Evolutionary conservation across 2,888 invertebrate genomes (phyloP), one percentile per base, ranked within the genome.

Genomic region (Labia minor): DNA sequence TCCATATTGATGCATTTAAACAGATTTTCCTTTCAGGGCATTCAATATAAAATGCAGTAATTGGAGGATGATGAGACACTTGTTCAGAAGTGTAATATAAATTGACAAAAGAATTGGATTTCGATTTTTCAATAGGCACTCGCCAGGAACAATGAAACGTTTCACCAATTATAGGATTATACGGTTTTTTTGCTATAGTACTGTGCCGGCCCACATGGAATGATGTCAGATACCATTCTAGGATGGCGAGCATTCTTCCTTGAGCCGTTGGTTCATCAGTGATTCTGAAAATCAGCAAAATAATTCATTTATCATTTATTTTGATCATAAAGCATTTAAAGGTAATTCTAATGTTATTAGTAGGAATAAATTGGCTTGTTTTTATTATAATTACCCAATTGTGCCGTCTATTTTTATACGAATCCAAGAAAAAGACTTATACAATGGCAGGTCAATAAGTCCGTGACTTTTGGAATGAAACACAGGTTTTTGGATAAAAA

Each of bases 111-210:
- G 66, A 67, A 37, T 66, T 63, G 64, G 49, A 62, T 37, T 26
- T 37, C 21, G 20, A 63, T 18, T 14, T 61, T 1, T 65, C 49
- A 63, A 62, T 37, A 10, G 75, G 74, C 11, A 79, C 72, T 65
- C 74, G 72, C 81, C 81, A 82, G 10, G 78, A 79, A 72, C 81
- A 82, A 70, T 78, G 78, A 73, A 82, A 82, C 21, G 77, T 77
- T 74, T 82, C 82, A 1, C 82, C 82, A 62, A 82, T 76, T 61
- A 82, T 78, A 1, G 82, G 82, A 72, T 82, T 82, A 73, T 80
- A 82, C 0, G 81, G 82, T 71, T 82, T 82, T 73, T 80, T 81
- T 49, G 80, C 80, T 26, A 72, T 69, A 37, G 72, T 71, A 64
- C 74, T 72, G 68, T 74, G 72, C 19, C 75, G 72, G 20, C 77